These are phyloP conservation scores for Orthonyx spaldingii DNA, from an alignment of 2,113 vertebrate species.

Conservation along the genomic window DNA sequence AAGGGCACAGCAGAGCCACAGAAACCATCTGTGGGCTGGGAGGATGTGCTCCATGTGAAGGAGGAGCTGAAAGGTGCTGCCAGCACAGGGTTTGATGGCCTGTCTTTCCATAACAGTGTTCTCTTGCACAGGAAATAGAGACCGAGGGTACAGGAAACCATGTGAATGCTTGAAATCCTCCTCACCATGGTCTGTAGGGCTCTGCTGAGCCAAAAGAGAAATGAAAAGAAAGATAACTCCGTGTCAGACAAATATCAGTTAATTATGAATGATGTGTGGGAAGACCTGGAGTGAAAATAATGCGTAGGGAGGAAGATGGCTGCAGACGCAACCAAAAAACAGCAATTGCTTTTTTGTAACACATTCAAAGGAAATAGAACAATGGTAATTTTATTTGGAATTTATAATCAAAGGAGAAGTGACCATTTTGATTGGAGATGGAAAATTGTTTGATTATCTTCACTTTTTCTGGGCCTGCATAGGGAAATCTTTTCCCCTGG, in stretches of 20 bases:
- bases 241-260: not conserved
- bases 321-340: not conserved
- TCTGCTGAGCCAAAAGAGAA: not conserved
- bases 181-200: not conserved
- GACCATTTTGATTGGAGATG: not conserved
- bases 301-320: not conserved
- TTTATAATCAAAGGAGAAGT: not conserved
- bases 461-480: not conserved
- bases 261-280: not conserved
- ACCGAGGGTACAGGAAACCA: not conserved
- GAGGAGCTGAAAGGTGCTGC: not conserved
- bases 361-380: not conserved
- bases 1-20: not conserved
- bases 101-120: not conserved
- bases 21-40: not conserved
- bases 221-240: not conserved
- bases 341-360: not conserved
- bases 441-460: constrained; percentile 27
- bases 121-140: not conserved
- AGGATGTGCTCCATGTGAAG: not conserved
- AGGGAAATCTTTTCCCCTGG: not conserved
- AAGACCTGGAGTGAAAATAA: not conserved
- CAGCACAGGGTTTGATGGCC: not conserved
- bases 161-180: not conserved
- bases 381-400: not conserved